phyloP scores from a whole-genome alignment of 1,140 invertebrate species.

The Aphidius ervi region DNA sequence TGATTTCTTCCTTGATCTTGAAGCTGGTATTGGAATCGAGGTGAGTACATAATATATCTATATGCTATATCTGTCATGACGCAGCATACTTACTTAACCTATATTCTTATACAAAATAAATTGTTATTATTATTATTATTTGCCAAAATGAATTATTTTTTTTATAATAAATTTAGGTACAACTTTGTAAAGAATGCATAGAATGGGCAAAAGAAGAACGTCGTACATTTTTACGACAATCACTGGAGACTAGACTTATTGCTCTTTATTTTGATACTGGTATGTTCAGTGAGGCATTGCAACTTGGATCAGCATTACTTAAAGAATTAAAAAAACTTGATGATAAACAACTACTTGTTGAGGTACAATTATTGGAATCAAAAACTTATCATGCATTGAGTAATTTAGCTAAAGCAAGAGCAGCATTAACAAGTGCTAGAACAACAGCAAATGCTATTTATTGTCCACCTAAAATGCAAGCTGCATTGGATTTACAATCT shows the following conservation, averaged over 20 bases:
- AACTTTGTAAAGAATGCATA: conserved; percentile 95
- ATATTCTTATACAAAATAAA: too few relatives aligned
- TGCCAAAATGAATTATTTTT: too few relatives aligned
- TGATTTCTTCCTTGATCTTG: conserved; percentile 95
- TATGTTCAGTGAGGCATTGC: conserved; percentile 82
- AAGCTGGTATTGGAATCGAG: conserved; percentile 88
- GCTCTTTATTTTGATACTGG: conserved; percentile 92
- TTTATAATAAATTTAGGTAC: conserved; percentile 48
- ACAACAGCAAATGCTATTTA: conserved; percentile 99
- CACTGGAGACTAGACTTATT: conserved; percentile 88
- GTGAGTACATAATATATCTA: too few relatives aligned
- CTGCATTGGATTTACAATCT: conserved; percentile 93
- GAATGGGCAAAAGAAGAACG: conserved; percentile 98
- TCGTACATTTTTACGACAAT: conserved; percentile 93
- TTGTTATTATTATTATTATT: neutral
- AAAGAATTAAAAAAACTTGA: conserved; percentile 98
- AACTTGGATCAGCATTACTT: conserved; percentile 78
- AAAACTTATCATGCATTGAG: conserved; percentile 97
- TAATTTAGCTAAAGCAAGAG: conserved; percentile 94
- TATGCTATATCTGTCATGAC: neutral
- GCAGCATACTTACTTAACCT: neutral
- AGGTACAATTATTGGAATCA: conserved; percentile 94
- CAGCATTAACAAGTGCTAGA: conserved; percentile 93
- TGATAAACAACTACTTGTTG: conserved; percentile 97
- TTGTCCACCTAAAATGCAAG: conserved; percentile 97